Evolutionary conservation across 2,888 invertebrate species (phyloP).

Genomic region (Euzophera pinguis): DNA sequence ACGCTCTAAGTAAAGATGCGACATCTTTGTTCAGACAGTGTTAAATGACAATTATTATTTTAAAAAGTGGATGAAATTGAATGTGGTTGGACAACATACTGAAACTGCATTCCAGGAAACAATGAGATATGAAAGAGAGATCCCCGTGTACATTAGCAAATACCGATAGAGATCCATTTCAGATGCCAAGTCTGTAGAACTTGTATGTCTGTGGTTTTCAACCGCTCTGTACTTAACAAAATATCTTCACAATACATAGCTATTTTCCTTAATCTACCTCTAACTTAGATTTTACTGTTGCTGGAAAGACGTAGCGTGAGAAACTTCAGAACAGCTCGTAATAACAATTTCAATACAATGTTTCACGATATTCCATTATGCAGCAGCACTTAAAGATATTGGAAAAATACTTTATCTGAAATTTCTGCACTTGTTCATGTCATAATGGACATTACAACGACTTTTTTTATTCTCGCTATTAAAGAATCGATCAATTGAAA

Average conservation of each 20-base stretch:
- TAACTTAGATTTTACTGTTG: conserved; percentile 7
- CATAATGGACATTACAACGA: not conserved
- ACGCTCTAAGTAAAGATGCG: no score
- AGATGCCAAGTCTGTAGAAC: no score
- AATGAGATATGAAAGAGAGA: no score
- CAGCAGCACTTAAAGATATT: conserved; percentile 13
- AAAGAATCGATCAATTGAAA: not conserved
- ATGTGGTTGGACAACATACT: no score
- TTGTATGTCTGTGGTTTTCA: no score
- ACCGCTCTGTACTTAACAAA: not conserved
- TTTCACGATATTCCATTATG: conserved; percentile 11
- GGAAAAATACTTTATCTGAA: conserved; percentile 10
- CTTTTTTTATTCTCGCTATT: not conserved
- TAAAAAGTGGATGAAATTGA: no score
- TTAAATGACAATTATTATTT: no score
- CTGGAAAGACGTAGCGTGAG: not conserved
- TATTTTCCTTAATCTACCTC: conserved; percentile 5
- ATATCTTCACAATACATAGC: conserved; percentile 1
- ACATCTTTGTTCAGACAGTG: no score
- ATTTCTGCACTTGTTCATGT: conserved; percentile 6
- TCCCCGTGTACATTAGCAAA: no score
- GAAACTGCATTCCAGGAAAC: no score
- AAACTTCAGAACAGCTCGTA: conserved; percentile 9
- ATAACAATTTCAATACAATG: conserved; percentile 12
- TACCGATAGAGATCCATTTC: no score